These are phyloP conservation scores for Epicampocera succincta DNA, from an alignment of 2,888 invertebrate genomes.

Conservation along the genomic window DNA sequence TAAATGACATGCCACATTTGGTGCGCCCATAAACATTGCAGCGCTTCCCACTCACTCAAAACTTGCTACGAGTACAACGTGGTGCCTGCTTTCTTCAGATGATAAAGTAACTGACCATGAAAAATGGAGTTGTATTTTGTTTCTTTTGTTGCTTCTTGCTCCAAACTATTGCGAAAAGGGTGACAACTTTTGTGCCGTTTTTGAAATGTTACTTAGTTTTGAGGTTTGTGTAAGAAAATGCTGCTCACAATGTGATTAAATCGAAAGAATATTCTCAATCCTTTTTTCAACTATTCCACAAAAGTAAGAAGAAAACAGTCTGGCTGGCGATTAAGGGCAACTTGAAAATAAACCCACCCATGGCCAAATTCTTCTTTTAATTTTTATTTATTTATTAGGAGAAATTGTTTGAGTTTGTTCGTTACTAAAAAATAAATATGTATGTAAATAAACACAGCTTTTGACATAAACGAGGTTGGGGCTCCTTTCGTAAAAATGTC, in stretches of 20 bases:
- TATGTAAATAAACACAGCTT: not conserved
- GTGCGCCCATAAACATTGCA: not conserved
- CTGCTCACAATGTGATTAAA: no score
- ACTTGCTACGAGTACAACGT: not conserved
- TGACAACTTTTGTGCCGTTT: no score
- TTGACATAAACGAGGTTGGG: slow-evolving; percentile 2
- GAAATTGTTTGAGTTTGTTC: slow-evolving; percentile 78
- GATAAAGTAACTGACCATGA: slow-evolving; percentile 56
- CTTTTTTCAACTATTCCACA: not conserved
- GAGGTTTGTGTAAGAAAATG: no score
- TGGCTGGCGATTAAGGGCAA: slow-evolving; percentile 24
- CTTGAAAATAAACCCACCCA: slow-evolving; percentile 42
- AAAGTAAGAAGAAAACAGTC: not conserved
- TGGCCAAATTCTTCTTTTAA: slow-evolving; percentile 49
- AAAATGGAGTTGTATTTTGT: slow-evolving; percentile 33
- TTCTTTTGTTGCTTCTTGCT: no score
- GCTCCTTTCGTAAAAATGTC: slow-evolving; percentile 70
- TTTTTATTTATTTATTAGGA: slow-evolving; percentile 77
- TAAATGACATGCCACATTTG: slow-evolving; percentile 1
- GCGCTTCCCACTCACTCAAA: not conserved
- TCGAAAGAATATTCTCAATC: no score
- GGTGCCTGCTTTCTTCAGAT: not conserved
- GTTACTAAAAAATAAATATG: slow-evolving; percentile 17
- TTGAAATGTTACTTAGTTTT: no score
- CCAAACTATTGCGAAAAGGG: no score